phyloP scores from a whole-genome alignment of 1,140 invertebrate genomes.

The Luehdorfia chinensis region DNA sequence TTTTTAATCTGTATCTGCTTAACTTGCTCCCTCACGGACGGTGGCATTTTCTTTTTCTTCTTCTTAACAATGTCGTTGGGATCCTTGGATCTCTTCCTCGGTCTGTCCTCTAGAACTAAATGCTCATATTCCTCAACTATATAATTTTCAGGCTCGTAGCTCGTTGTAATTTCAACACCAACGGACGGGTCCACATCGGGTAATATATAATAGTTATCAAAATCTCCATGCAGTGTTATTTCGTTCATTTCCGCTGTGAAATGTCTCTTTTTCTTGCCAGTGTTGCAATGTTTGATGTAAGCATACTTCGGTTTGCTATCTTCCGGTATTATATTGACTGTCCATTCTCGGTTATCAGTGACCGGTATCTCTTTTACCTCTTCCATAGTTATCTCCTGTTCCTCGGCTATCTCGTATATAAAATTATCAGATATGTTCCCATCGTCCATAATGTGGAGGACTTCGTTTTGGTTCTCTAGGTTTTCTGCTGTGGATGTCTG shows the following conservation, averaged over 20 bases:
- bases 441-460: conserved; percentile 58
- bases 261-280: conserved; percentile 60
- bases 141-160: conserved; percentile 59
- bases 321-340: conserved; percentile 61
- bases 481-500: conserved; percentile 36
- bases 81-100: conserved; percentile 43
- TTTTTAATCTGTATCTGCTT: conserved; percentile 41
- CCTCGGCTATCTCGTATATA: conserved; percentile 67
- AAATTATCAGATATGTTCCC: conserved; percentile 55
- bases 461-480: conserved; percentile 33
- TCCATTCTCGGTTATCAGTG: conserved; percentile 47
- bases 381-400: conserved; percentile 67
- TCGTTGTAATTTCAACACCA: conserved; percentile 59
- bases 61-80: conserved; percentile 34
- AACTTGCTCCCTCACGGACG: conserved; percentile 36
- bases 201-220: conserved; percentile 65
- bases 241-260: conserved; percentile 66
- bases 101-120: conserved; percentile 51
- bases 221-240: conserved; percentile 56
- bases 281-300: conserved; percentile 60
- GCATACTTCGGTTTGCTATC: conserved; percentile 57
- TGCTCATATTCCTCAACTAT: conserved; percentile 61
- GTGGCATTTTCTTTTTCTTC: conserved; percentile 37
- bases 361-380: conserved; percentile 62
- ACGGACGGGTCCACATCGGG: conserved; percentile 61